Base-by-base conservation (phyloP, 2,888 invertebrate species). In the Hirtodrosophila confusa region DNA sequence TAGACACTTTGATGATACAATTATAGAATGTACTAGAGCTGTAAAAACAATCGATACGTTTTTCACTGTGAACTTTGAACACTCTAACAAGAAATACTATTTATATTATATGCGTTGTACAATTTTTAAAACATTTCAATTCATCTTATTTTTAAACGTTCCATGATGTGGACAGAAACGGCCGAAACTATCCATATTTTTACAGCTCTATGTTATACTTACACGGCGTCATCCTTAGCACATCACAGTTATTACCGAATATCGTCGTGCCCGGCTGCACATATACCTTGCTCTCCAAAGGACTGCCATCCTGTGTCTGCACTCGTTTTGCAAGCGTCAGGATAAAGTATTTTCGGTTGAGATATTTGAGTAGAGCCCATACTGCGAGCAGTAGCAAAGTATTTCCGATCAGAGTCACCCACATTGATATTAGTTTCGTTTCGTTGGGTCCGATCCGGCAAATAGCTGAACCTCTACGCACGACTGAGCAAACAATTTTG, bases 191-290 rank as follows among this genome's bases (percentile, higher is more conserved):
- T n/a, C n/a, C n/a, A n/a, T n/a, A n/a, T n/a, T n/a, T n/a, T n/a
- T n/a, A n/a, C n/a, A n/a, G n/a, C n/a, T n/a, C n/a, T n/a, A n/a
- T n/a, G n/a, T n/a, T n/a, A n/a, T n/a, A n/a, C 73, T 49, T 49
- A 90, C 90, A 82, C 12, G 90, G 75, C 11, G 77, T 82, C 70
- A 86, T 69, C 9, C 65, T 60, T 0, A 88, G 17, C 11, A 90
- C 27, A 70, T 90, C 90, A 12, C 90, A 79, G 51, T 88, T 90
- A 61, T 90, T 90, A 3, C 90, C 90, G 37, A 90, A 90, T 48
- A 63, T 69, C 2, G 90, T 85, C 31, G 48, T 77, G 11, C 90
- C 89, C 4, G 86, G 86, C 33, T 86, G 61, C 2, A 86, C 63
- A 1, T 50, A 70, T 2, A 83, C 82, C 54, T 85, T 78, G 23